Conservation (phyloP, 2,113 vertebrate species). For the Coreoperca whiteheadi region DNA sequence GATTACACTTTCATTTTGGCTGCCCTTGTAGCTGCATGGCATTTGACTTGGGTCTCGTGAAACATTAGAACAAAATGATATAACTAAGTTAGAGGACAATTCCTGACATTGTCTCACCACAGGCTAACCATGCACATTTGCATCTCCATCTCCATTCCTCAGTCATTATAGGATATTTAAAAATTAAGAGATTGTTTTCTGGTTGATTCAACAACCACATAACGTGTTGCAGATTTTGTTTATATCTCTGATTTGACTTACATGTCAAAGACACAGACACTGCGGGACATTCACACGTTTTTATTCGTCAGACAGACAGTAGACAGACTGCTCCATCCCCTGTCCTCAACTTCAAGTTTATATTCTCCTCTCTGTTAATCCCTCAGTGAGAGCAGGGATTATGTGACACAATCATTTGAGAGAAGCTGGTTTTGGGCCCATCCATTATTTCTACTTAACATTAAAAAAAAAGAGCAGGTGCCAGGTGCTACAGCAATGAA, state of each 20-base stretch:
- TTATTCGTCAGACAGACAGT: constrained; percentile 20
- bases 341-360: constrained; percentile 23
- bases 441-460: constrained; percentile 2
- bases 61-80: constrained; percentile 31
- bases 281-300: constrained; percentile 1
- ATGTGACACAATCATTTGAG: constrained; percentile 18
- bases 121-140: neutral
- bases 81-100: neutral
- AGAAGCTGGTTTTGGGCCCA: constrained; percentile 14
- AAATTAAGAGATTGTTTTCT: neutral
- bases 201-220: neutral
- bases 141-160: neutral
- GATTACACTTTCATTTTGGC: constrained; percentile 57
- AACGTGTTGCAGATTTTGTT: neutral
- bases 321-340: neutral
- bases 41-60: constrained; percentile 2
- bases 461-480: constrained; percentile 1
- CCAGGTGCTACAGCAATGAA: neutral
- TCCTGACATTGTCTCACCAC: neutral
- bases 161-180: neutral
- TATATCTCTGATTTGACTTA: neutral
- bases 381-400: constrained; percentile 17
- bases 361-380: constrained; percentile 46
- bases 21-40: constrained; percentile 8
- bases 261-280: neutral